These are phyloP conservation scores for Gopherus flavomarginatus DNA, from an alignment of 2,113 vertebrate species.

Conservation along the genomic window DNA sequence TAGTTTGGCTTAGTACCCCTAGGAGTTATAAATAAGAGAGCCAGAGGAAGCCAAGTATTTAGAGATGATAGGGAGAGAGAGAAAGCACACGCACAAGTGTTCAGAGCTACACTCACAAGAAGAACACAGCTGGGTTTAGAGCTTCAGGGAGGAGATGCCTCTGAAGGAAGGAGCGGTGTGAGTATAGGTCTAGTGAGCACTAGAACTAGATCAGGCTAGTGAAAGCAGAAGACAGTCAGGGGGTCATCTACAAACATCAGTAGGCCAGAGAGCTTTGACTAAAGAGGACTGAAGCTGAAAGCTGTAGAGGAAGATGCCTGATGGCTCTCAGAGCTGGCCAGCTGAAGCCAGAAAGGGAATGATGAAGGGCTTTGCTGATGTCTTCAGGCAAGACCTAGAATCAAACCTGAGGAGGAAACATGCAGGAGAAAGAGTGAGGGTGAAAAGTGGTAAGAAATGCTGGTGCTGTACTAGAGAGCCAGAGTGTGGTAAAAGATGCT, in stretches of 20 bases:
- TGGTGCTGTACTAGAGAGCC: background rate
- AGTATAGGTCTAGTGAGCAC: background rate
- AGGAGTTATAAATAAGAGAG: background rate
- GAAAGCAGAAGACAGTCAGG: background rate
- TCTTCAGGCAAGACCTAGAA: background rate
- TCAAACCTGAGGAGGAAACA: background rate
- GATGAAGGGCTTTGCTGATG: background rate
- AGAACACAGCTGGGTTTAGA: background rate
- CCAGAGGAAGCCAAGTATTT: background rate
- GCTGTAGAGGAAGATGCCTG: background rate
- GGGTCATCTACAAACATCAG: background rate
- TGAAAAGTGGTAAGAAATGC: background rate
- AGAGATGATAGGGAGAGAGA: background rate
- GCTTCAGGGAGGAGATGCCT: background rate
- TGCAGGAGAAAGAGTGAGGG: background rate
- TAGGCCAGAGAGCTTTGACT: background rate
- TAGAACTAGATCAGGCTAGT: background rate
- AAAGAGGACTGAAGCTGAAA: background rate
- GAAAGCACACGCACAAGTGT: too few species aligned
- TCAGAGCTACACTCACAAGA: background rate
- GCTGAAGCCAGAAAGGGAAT: background rate
- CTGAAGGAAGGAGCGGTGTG: background rate
- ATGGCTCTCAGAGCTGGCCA: background rate
- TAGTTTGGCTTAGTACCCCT: background rate
- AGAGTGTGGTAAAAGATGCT: background rate